Base-by-base conservation (phyloP, 2,113 vertebrate species). In the Oncorhynchus nerka region DNA sequence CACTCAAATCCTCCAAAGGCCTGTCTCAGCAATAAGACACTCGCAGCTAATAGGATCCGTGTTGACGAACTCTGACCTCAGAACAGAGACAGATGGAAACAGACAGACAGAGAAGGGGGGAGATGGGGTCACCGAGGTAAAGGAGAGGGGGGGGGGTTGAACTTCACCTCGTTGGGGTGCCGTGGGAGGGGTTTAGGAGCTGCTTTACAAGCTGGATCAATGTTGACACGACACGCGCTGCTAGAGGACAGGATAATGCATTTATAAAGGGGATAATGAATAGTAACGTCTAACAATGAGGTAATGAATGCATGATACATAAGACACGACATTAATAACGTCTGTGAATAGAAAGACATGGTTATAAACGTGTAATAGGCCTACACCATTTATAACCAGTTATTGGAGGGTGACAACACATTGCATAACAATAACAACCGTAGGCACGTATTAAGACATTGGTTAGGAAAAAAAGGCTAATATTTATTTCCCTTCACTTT, bases 141-240 rank as follows among this genome's bases (percentile, higher is more conserved):
- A 57, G 72, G 39, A 51, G 65, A 51, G 74, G 65, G 30, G 45
- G 48, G 12, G 24, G 66, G 67, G 65, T 12, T 84, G 80, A 84
- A 84, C 82, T 83, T 86, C 80, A 81, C 74, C 82, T 74, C 22
- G 3, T 20, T 62, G 65, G 81, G 81, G 64, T 71, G 69, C 5
- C 22, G 8, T 20, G 28, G 32, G 16, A n/a, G 19, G 66, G 51
- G 51, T 4, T 19, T 55, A 55, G 16, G 51, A 55, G 51, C 51
- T 19, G 51, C 51, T 20, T 68, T 15, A 68, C 16, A 32, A 32
- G 13, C 9, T 39, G 30, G 30, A n/a, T 34, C 30, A 34, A 32
- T 20, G 30, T 15, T 34, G 13, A 68, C 66, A 2, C 1, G 30
- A 39, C 30, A 34, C 30, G 9, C 22, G 15, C 15, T 20, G 55